Base-by-base conservation (phyloP, 2,888 invertebrate species). In the Parthenolecanium corni region DNA sequence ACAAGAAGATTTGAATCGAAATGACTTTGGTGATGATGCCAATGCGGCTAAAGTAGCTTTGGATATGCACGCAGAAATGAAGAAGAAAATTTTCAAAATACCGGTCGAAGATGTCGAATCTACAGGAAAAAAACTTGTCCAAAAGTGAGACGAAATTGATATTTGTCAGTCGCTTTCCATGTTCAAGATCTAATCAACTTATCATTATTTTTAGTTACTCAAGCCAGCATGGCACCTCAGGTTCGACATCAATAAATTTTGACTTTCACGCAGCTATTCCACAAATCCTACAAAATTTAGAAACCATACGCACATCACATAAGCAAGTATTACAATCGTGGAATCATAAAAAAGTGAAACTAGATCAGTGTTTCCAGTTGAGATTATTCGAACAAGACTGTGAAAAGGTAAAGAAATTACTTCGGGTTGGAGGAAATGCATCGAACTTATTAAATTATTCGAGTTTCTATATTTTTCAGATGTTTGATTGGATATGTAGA, bases 401-500 rank as follows among this genome's bases (percentile, higher is more conserved):
- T 69, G 93, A 95, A 74, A 95, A 92, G 82, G 88, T 87, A 71
- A 71, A 72, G 68, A 6, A 9, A 31, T 31, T 31, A 6, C 46
- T 53, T 24, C 52, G 20, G 20, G 11, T 23, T 16, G 14, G 40
- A 9, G 20, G 2, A 12, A 3, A 53, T 18, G 5, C 12, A 4
- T 9, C 16, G 11, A 36, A 53, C 4, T 31, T 31, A 31, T 6
- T 31, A 4, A 31, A 31, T 4, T 31, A 31, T 9, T 31, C 49
- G 47, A 12, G 24, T 52, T 31, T 24, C 9, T 14, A n/a, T n/a
- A 52, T 46, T 57, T 44, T 68, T 53, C 76, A 92, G 85, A 95
- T 96, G 93, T 86, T 95, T 73, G 93, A 96, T 72, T 96, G 96
- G 95, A 93, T 96, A 67, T 86, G 89, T 70, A 92, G 92, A 74